Evolutionary conservation across 1,140 invertebrate genomes (phyloP), one percentile per base, ranked within the genome.

Genomic region (Tribolium castaneum): DNA sequence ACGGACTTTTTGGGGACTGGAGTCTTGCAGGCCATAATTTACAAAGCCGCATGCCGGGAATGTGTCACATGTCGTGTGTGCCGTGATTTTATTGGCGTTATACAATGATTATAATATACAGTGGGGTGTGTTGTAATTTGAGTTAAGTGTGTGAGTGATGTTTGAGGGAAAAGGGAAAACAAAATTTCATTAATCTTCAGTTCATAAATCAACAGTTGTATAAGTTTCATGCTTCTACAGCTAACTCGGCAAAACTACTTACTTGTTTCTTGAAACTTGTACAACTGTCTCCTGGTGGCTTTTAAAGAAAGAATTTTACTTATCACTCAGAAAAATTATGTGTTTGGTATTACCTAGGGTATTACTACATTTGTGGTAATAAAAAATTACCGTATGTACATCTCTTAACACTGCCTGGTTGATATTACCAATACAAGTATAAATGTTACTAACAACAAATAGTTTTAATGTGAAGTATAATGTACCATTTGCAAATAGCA

Each of bases 1-100:
- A 87, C 89, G 54, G 88, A 87, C 87, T 83, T 85, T 79, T 84
- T 85, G 75, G 80, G 72, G 56, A 76, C 74, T 66, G 59, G 59
- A 34, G 78, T 83, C 80, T 82, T 82, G 77, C 70, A 77, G 54
- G 52, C 50, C 30, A 82, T 80, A 82, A 82, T 83, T 71, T 84
- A 84, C 82, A 84, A 82, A 82, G 80, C 78, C 77, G 78, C 45
- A 77, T 83, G 82, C 80, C 73, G 12, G 62, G 59, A 77, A 10
- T 16, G 49, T 50, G 77, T 74, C 6, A 73, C 25, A 74, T 52
- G 34, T 39, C 19, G 52, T 30, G 25, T 78, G 70, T 56, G 51
- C n/a, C 6, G 51, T 78, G 70, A 74, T 52, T 51, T 51, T 19
- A 19, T 59, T 66, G 59, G 56, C 56, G 56, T 62, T 13, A 66